A percentile compares a stretch with the other conserved stretches of the same genome.
phyloP scores from a whole-genome alignment of 2,888 invertebrate species.

The Drosophila aldrichi region DNA sequence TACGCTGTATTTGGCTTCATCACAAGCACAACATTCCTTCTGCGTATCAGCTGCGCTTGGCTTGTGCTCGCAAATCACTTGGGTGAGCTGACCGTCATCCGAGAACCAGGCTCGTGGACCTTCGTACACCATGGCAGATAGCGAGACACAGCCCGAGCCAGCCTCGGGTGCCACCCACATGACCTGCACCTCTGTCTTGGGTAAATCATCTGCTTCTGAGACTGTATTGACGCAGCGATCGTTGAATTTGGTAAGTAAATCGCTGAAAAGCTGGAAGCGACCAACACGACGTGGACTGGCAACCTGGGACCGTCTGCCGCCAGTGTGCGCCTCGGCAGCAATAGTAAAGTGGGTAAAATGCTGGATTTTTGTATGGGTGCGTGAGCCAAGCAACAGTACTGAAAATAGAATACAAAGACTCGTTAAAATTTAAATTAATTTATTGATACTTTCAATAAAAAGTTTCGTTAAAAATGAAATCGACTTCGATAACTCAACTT shows the following conservation, averaged over 20 bases:
- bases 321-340: conserved; percentile 87
- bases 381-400: conserved; percentile 90
- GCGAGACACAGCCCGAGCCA: conserved; percentile 93
- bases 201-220: conserved; percentile 91
- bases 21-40: conserved; percentile 95
- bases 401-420: conserved; percentile 45
- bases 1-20: conserved; percentile 97
- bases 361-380: conserved; percentile 88
- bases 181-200: conserved; percentile 94
- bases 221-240: conserved; percentile 94
- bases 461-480: neutral
- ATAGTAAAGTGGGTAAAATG: conserved; percentile 93
- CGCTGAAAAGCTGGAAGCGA: conserved; percentile 89
- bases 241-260: conserved; percentile 88
- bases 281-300: conserved; percentile 88
- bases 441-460: conserved; percentile 10
- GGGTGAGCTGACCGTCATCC: conserved; percentile 93
- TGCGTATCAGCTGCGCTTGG: conserved; percentile 86
- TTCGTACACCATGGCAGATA: conserved; percentile 96
- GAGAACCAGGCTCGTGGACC: conserved; percentile 93
- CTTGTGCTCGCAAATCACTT: conserved; percentile 92
- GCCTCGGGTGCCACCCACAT: conserved; percentile 96
- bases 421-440: conserved; percentile 1
- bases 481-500: conserved; percentile 16
- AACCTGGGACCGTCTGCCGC: conserved; percentile 77